phyloP scores from a whole-genome alignment of 2,888 invertebrate genomes.

The Chydorus sphaericus region DNA sequence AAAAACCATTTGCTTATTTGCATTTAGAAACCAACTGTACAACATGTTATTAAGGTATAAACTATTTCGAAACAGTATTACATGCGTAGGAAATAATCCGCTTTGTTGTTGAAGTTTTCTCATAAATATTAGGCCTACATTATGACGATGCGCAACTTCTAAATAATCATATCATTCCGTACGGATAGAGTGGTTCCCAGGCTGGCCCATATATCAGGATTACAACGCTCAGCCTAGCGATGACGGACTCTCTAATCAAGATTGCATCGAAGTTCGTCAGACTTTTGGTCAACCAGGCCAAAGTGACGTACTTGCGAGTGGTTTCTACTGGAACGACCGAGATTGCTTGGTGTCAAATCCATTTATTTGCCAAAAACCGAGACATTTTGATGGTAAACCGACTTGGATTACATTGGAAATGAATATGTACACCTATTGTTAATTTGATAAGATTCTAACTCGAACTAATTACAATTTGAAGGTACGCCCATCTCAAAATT shows the following conservation, averaged over 20 bases:
- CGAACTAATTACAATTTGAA: no score
- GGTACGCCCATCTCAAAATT: no score
- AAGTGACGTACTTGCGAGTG: conserved; percentile 29
- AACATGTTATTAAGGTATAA: no score
- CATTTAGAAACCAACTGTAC: no score
- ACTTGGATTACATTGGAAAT: neutral
- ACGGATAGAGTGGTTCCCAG: conserved; percentile 70
- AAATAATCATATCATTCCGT: no score
- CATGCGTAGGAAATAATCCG: no score
- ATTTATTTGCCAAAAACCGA: conserved; percentile 57
- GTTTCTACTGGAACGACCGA: conserved; percentile 69
- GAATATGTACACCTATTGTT: neutral
- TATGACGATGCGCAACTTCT: no score
- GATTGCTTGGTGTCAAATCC: conserved; percentile 57
- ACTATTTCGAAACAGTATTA: no score
- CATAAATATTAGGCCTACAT: no score
- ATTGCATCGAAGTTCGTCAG: conserved; percentile 61
- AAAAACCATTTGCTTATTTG: no score
- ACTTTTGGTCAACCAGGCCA: conserved; percentile 38
- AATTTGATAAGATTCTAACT: neutral
- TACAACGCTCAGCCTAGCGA: conserved; percentile 61
- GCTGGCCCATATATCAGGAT: conserved; percentile 53
- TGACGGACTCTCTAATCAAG: conserved; percentile 59
- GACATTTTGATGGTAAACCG: conserved; percentile 44
- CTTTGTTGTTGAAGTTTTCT: no score